Conservation (phyloP, 2,888 invertebrate genomes). For the Sinopyrophorus schimmeli region DNA sequence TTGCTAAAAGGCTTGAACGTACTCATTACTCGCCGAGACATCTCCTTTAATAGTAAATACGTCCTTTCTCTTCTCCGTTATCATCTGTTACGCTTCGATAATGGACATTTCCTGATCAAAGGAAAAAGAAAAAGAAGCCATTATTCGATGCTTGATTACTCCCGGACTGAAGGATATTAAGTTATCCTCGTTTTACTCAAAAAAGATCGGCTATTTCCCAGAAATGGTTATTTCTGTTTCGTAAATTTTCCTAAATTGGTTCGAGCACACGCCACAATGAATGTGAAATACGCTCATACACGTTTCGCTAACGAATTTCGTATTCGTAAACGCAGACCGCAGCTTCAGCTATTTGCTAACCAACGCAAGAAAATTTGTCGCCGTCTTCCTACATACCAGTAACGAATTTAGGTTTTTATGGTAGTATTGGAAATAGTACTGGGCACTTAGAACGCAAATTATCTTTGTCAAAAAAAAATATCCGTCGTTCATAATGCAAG, state of each 20-base stretch:
- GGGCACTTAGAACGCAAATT: too few species aligned
- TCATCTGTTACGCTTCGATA: slow-evolving; percentile 41
- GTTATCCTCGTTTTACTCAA: slow-evolving; percentile 39
- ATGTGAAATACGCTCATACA: slow-evolving; percentile 15
- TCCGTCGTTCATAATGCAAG: too few species aligned
- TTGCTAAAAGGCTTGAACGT: slow-evolving; percentile 1
- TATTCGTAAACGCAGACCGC: slow-evolving; percentile 12
- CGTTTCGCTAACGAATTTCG: slow-evolving; percentile 11
- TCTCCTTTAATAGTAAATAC: slow-evolving; percentile 31
- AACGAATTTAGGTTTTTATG: too few species aligned
- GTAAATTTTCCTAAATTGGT: slow-evolving; percentile 31
- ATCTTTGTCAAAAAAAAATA: too few species aligned
- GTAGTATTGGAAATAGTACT: too few species aligned
- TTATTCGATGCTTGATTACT: slow-evolving; percentile 44
- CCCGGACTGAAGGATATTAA: slow-evolving; percentile 42
- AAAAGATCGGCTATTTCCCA: slow-evolving; percentile 33
- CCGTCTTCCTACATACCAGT: too few species aligned
- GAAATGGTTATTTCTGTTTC: slow-evolving; percentile 30
- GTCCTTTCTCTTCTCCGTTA: slow-evolving; percentile 32
- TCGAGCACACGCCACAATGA: slow-evolving; percentile 10
- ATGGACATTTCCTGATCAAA: slow-evolving; percentile 42
- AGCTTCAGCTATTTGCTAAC: slow-evolving; percentile 9
- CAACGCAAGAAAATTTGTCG: too few species aligned
- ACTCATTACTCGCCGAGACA: slow-evolving; percentile 13
- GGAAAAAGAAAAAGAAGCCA: slow-evolving; percentile 37